These are phyloP conservation scores for Bombus huntii DNA, from an alignment of 1,140 invertebrate species.

Conservation along the genomic window DNA sequence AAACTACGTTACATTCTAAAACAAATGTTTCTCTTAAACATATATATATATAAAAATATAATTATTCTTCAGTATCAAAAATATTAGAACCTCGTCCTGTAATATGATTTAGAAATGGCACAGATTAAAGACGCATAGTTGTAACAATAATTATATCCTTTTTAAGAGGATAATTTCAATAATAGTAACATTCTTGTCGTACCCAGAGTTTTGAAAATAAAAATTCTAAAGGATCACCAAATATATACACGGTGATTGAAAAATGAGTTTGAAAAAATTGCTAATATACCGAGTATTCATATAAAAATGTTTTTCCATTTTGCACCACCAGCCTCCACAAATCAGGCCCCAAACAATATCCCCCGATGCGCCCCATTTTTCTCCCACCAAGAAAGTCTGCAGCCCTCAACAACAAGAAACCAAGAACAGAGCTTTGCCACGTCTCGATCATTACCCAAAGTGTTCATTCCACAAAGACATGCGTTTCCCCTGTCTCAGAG, in stretches of 20 bases:
- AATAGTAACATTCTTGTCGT: neutral
- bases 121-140: too few species aligned
- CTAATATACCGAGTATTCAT: neutral
- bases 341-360: neutral
- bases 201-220: neutral
- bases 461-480: neutral
- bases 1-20: neutral
- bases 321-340: neutral
- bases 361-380: too few species aligned
- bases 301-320: neutral
- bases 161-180: neutral
- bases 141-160: neutral
- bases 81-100: too few species aligned
- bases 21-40: too few species aligned
- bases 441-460: conserved; percentile 6
- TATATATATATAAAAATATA: too few species aligned
- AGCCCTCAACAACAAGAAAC: neutral
- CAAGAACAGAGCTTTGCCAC: neutral
- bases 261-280: neutral
- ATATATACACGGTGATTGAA: too few species aligned
- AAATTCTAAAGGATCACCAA: neutral
- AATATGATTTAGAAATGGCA: neutral
- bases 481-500: neutral
- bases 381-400: neutral
- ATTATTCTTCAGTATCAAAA: too few species aligned